Conservation (phyloP, 1,140 invertebrate genomes). For the Drosophila hydei region DNA sequence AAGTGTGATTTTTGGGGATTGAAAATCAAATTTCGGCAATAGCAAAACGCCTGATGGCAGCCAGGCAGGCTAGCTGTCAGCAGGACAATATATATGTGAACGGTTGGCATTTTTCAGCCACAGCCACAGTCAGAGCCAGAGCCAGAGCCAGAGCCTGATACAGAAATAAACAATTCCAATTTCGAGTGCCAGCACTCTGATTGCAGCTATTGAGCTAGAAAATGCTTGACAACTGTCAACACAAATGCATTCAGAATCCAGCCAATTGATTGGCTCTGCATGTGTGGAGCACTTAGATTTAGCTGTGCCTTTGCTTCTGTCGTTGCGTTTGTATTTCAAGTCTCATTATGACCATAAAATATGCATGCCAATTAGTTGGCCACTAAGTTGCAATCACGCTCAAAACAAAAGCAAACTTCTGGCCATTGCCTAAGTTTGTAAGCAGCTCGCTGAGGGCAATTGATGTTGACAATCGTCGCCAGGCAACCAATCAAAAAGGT, state of each 20-base stretch:
- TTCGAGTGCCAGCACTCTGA: conserved; percentile 43
- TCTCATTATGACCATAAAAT: conserved; percentile 47
- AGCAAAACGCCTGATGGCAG: neutral
- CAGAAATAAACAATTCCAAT: conserved; percentile 45
- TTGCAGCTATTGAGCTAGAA: conserved; percentile 58
- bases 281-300: neutral
- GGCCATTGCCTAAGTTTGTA: conserved; percentile 3
- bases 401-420: conserved; percentile 14
- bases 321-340: conserved; percentile 6
- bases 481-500: conserved; percentile 7
- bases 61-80: conserved; percentile 1
- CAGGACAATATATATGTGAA: conserved; percentile 18
- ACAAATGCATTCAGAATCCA: neutral
- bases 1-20: conserved; percentile 51
- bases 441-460: neutral
- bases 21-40: conserved; percentile 44
- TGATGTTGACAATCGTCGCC: neutral
- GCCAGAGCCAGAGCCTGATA: no score
- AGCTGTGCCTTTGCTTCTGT: neutral
- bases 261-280: conserved; percentile 7
- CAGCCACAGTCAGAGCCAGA: no score
- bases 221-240: conserved; percentile 46
- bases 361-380: conserved; percentile 43
- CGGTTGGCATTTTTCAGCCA: conserved; percentile 9
- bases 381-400: conserved; percentile 17